phyloP scores from a whole-genome alignment of 2,888 invertebrate species.

The Cynaeus angustus region DNA sequence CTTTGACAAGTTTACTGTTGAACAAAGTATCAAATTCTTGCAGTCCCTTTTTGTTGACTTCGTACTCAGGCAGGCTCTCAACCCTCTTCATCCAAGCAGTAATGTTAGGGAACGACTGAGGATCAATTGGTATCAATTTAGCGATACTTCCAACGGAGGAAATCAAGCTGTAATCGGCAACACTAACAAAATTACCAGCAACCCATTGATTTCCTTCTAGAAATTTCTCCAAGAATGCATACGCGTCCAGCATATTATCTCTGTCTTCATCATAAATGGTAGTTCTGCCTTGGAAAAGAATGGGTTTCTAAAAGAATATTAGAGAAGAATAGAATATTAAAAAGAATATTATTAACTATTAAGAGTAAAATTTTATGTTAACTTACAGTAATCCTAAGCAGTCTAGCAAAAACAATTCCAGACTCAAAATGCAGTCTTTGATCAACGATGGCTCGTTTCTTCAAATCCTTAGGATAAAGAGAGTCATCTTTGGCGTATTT shows the following conservation, averaged over 20 bases:
- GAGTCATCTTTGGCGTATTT: slow-evolving; percentile 75
- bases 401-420: slow-evolving; percentile 68
- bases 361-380: neutral
- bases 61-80: slow-evolving; percentile 21
- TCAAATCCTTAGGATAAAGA: slow-evolving; percentile 74
- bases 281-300: neutral
- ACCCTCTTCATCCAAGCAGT: slow-evolving; percentile 30
- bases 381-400: slow-evolving; percentile 9
- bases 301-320: neutral
- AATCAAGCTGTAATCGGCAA: slow-evolving; percentile 63
- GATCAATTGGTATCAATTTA: slow-evolving; percentile 7
- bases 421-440: slow-evolving; percentile 75
- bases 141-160: slow-evolving; percentile 70
- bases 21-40: slow-evolving; percentile 9
- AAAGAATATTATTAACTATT: neutral
- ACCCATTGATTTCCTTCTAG: slow-evolving; percentile 72
- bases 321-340: no score
- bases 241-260: slow-evolving; percentile 70
- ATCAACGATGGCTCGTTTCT: slow-evolving; percentile 73
- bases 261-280: slow-evolving; percentile 59
- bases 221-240: slow-evolving; percentile 72
- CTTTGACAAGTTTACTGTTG: slow-evolving; percentile 16
- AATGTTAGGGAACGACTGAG: slow-evolving; percentile 13
- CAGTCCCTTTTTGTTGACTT: slow-evolving; percentile 23
- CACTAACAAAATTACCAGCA: slow-evolving; percentile 70